A percentile compares a stretch with the other conserved stretches of the same genome.
phyloP scores from a whole-genome alignment of 1,140 invertebrate genomes.

The Chymomyza costata region DNA sequence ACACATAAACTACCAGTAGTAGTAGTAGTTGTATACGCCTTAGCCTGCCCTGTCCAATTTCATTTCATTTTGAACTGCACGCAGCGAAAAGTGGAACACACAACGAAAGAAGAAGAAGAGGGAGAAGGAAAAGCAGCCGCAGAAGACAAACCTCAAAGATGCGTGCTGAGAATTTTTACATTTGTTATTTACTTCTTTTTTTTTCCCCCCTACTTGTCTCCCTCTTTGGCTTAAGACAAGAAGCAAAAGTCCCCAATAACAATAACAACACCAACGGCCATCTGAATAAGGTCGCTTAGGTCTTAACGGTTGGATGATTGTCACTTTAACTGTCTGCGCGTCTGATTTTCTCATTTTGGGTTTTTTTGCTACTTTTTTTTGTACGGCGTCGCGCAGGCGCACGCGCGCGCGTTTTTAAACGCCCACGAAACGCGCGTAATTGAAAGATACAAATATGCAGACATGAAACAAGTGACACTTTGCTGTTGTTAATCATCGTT shows the following conservation, averaged over 20 bases:
- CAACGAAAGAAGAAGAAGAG: no score
- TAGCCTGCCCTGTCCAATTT: no score
- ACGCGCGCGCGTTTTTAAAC: constrained; percentile 19
- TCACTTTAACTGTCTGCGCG: constrained; percentile 25
- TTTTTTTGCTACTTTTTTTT: constrained; percentile 11
- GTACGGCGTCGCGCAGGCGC: constrained; percentile 21
- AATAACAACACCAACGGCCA: no score
- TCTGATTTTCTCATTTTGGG: constrained; percentile 5
- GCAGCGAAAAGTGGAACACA: neutral
- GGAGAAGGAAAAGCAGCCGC: no score
- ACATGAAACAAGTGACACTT: no score
- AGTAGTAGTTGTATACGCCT: no score
- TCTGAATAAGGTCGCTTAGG: constrained; percentile 27
- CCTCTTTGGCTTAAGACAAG: constrained; percentile 9
- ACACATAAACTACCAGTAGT: no score
- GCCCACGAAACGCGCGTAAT: constrained; percentile 16
- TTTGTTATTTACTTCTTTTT: constrained; percentile 22
- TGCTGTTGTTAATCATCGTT: no score
- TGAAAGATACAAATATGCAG: neutral
- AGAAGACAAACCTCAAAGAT: constrained; percentile 36
- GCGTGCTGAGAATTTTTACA: constrained; percentile 23
- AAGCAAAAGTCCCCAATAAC: no score
- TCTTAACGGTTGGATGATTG: constrained; percentile 22
- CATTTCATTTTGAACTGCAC: no score
- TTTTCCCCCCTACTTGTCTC: constrained; percentile 1